Base-by-base conservation (phyloP, 2,888 invertebrate species). In the Thereva unica region DNA sequence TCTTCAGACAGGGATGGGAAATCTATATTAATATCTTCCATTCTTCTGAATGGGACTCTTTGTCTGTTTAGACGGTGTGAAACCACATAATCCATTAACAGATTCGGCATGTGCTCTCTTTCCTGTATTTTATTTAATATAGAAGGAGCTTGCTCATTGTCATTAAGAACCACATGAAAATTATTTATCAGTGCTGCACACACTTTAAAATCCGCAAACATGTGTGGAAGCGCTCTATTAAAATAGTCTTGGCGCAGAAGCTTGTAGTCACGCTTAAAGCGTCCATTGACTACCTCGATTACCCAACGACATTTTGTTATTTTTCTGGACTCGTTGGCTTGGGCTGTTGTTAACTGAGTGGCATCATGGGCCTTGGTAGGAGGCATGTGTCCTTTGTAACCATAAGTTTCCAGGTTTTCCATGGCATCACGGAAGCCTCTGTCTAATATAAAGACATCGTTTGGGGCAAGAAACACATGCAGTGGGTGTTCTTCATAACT, bases 241-340 rank as follows among this genome's bases (percentile, higher is more conserved):
- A 53, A 53, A 53, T 53, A 53, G 5, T 7, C n/a, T 53, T 53
- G 53, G 3, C 53, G 53, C 7, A 53, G 35, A 37, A 53, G n/a
- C n/a, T n/a, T n/a, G n/a, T n/a, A n/a, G n/a, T n/a, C n/a, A n/a
- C n/a, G n/a, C n/a, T n/a, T n/a, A 53, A 37, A 37, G 23, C 53
- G 38, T 37, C 1, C 38, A 37, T 53, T 53, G 4, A 53, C 38
- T 4, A 38, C 38, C 9, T 53, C 53, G 8, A 53, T 10, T 12
- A 53, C 53, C 53, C 37, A 53, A n/a, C 8, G 37, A 10, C 53
- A 53, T n/a, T 38, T 8, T 5, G 38, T 53, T 37, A 37, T 2
- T n/a, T 38, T 8, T 9, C 53, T 37, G 9, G 53, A 35, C 10
- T 53, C 38, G 10, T 37, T 53, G 8, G 9, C 53, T 10, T 53